Base-by-base conservation (phyloP, 2,888 invertebrate genomes). In the Pycnomerus fuliginosus region DNA sequence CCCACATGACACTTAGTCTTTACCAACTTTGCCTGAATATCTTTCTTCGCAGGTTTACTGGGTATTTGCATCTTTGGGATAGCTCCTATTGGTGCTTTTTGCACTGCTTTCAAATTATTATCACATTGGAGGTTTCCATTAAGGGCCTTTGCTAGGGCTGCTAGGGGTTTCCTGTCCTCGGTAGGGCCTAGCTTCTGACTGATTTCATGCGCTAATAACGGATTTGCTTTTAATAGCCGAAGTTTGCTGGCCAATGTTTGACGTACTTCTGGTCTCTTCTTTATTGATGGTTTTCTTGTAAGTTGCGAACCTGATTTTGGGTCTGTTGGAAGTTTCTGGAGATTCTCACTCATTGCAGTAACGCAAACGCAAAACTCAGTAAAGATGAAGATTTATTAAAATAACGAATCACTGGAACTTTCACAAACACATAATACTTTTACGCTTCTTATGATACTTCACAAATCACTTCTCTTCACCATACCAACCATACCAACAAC, bases 211-310 rank as follows among this genome's bases (percentile, higher is more conserved):
- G 47, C 38, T 35, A 63, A 41, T 24, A 64, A 33, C 3, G 64
- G 62, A 37, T 64, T 61, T 8, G 62, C 59, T 47, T 58, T 55
- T 24, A 58, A 37, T 37, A 64, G 44, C 30, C 62, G 49, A 23
- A 52, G 53, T 37, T 58, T 51, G 45, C 68, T 67, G 2, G 68
- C 63, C 42, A 56, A 48, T 4, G 67, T 68, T 40, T 66, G 66
- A 29, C 54, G 56, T 3, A 67, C 58, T 11, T 56, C 48, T 4
- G 64, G 64, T 4, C 24, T 44, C 17, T 39, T 38, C 29, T 51
- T 57, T 30, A 47, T 52, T 42, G 52, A 60, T n/a, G 50, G 41
- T 3, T 40, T 3, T 2, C 4, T 4, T 1, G 3, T 3, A 11
- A 24, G 11, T 10, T 5, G 24, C 11, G 2, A 23, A 10, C 10